Evolutionary conservation across 2,113 vertebrate genomes (phyloP).

Genomic region (Alligator sinensis): DNA sequence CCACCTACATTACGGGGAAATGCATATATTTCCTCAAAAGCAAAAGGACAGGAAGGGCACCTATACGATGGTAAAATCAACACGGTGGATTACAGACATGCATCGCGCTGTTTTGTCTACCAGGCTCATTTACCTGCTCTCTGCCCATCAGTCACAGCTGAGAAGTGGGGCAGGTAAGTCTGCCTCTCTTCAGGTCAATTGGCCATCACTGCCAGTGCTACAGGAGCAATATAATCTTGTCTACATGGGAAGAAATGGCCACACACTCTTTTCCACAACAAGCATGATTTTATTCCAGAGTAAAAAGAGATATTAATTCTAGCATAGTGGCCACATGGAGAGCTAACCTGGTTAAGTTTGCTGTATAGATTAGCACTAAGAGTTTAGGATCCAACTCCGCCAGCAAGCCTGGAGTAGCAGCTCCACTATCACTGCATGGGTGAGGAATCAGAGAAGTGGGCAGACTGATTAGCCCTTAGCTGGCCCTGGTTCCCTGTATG

Average conservation of each 20-base stretch:
- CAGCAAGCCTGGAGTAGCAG: too few species aligned
- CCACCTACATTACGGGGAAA: slow-evolving; percentile 35
- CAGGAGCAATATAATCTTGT: not conserved
- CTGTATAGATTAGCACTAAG: too few species aligned
- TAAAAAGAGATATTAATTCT: too few species aligned
- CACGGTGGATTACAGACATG: not conserved
- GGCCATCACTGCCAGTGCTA: slow-evolving; percentile 42
- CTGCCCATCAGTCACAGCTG: slow-evolving; percentile 52
- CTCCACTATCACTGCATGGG: too few species aligned
- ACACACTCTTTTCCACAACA: too few species aligned
- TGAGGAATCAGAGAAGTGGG: too few species aligned
- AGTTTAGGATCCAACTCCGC: too few species aligned
- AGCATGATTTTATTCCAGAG: too few species aligned
- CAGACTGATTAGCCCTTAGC: too few species aligned
- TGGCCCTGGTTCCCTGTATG: too few species aligned
- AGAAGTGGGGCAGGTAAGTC: slow-evolving; percentile 51
- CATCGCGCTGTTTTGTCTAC: slow-evolving; percentile 41
- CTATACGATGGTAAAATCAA: not conserved
- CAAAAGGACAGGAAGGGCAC: not conserved
- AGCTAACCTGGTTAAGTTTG: too few species aligned
- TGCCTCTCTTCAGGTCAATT: slow-evolving; percentile 44
- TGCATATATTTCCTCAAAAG: slow-evolving; percentile 20
- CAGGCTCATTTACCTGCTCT: slow-evolving; percentile 52
- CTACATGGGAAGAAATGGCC: not conserved
- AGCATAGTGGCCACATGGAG: too few species aligned